Conservation (phyloP, 1,140 invertebrate species). For the Cydia strobilella region DNA sequence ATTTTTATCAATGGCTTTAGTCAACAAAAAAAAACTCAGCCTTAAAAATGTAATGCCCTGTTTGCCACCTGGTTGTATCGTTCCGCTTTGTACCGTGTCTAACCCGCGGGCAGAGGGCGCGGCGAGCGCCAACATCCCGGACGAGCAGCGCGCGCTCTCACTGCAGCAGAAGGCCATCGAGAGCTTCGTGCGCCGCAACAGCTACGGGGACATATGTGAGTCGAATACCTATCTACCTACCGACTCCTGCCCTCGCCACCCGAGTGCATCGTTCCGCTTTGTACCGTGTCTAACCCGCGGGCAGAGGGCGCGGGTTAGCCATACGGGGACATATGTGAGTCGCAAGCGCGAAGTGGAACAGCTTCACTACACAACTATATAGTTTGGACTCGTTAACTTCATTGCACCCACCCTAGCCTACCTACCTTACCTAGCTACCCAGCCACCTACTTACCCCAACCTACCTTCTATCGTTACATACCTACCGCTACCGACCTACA, state of each 20-base stretch:
- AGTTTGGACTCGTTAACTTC: too few species aligned
- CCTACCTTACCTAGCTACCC: too few species aligned
- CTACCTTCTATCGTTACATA: too few species aligned
- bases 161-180: conserved; percentile 82
- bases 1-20: too few species aligned
- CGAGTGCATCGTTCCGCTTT: conserved; percentile 37
- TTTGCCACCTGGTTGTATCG: not conserved
- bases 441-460: too few species aligned
- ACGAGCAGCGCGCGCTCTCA: conserved; percentile 75
- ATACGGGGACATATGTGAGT: conserved; percentile 75
- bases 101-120: conserved; percentile 59
- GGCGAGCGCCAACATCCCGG: conserved; percentile 70
- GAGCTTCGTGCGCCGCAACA: conserved; percentile 82
- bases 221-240: conserved; percentile 42
- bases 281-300: conserved; percentile 55
- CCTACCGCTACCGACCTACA: too few species aligned
- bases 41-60: not conserved
- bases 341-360: too few species aligned
- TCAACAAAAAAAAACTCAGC: not conserved
- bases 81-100: conserved; percentile 50
- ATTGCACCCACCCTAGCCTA: too few species aligned
- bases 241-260: too few species aligned
- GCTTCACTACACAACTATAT: too few species aligned
- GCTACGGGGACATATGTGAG: conserved; percentile 84
- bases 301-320: conserved; percentile 50